Conservation (phyloP, 2,888 invertebrate species). For the Eupithecia dodoneata region DNA sequence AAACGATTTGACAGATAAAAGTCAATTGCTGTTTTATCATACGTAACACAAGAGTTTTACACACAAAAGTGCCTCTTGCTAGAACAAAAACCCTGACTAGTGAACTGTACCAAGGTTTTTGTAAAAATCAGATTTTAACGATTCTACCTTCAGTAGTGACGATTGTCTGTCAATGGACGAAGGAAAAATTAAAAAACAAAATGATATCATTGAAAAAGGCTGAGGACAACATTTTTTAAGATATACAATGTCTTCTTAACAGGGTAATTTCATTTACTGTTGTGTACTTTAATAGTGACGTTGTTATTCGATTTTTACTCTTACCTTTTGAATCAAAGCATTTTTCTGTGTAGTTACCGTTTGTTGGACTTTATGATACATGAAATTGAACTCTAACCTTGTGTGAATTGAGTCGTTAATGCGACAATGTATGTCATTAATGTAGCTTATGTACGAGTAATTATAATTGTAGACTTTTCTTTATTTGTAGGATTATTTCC, state of each 20-base stretch:
- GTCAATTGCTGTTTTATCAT: conserved; percentile 37
- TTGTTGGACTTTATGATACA: conserved; percentile 26
- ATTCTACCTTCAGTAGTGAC: conserved; percentile 29
- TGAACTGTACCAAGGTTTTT: conserved; percentile 15
- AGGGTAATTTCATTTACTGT: conserved; percentile 82
- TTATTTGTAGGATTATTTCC: conserved; percentile 27
- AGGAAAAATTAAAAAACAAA: conserved; percentile 60
- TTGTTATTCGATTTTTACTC: conserved; percentile 55
- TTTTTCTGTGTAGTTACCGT: conserved; percentile 51
- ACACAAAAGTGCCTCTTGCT: conserved; percentile 10
- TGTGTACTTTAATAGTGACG: conserved; percentile 70
- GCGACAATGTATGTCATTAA: conserved; percentile 38
- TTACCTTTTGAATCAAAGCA: conserved; percentile 57
- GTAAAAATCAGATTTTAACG: conserved; percentile 16
- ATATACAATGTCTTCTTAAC: conserved; percentile 83
- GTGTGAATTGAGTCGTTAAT: conserved; percentile 45
- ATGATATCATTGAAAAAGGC: conserved; percentile 82
- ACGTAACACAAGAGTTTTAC: conserved; percentile 9
- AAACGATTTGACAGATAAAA: conserved; percentile 64
- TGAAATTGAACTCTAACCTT: conserved; percentile 33
- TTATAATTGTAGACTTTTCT: conserved; percentile 34
- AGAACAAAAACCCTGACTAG: neutral
- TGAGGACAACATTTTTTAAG: conserved; percentile 81
- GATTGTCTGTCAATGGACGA: conserved; percentile 61
- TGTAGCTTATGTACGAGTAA: conserved; percentile 44